Evolutionary conservation across 2,797 vertebrate genomes (phyloP), one percentile per base, ranked within the genome.

Genomic region (Sebastes variabilis): DNA sequence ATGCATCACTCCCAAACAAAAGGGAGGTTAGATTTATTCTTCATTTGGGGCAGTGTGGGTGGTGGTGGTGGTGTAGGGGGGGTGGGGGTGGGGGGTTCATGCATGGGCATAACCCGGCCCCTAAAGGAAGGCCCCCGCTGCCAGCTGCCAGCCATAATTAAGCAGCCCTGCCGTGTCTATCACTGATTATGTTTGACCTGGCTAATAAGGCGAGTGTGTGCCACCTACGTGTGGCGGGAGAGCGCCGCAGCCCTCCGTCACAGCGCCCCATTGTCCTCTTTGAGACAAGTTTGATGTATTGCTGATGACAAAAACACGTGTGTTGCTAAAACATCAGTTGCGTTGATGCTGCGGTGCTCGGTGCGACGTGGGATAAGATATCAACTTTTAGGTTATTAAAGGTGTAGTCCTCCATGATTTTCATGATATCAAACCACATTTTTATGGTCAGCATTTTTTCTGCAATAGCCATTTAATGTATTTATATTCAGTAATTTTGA

Each of bases 91-190:
- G 66, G 66, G 69, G 52, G 64, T 89, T 93, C 91, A 93, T 92
- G 92, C 92, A 88, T 89, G 89, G 93, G 95, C 93, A 95, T 92
- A 94, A 94, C 93, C 90, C 82, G 69, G 92, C 94, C 93, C 94
- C 92, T 94, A 87, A 95, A 96, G 95, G 93, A 94, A 92, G 93
- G 91, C 89, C 94, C 92, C 94, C 88, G 66, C 89, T 94, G 94
- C 93, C 94, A 95, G 95, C 94, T 96, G 96, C 94, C 95, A 95
- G 91, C 93, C 80, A 90, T 95, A 95, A 96, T 96, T 95, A 95
- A 94, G 93, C 92, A 87, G 88, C 93, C 92, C 88, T 85, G 93
- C 92, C 92, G 94, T 93, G 91, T 92, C 95, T 93, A 95, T 95
- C 94, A 93, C 93, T 95, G 94, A 96, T 95, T 95, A 92, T 95